Conservation (phyloP, 1,140 invertebrate genomes). For the Plectrocnemia conspersa region DNA sequence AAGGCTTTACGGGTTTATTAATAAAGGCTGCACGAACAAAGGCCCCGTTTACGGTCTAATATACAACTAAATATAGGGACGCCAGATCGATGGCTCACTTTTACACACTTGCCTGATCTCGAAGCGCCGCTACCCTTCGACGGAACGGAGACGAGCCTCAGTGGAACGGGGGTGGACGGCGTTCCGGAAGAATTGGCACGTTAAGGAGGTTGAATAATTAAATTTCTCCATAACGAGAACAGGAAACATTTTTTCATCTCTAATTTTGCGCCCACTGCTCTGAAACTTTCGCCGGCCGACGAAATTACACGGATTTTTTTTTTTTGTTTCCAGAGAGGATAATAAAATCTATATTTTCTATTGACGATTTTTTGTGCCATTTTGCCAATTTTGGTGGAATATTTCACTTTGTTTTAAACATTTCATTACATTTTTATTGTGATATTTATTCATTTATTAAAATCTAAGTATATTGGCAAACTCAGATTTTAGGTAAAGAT, state of each 20-base stretch:
- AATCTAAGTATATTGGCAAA: no score
- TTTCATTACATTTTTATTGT: no score
- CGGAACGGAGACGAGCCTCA: no score
- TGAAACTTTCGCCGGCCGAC: conserved; percentile 7
- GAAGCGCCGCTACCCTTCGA: conserved; percentile 16
- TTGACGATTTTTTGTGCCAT: no score
- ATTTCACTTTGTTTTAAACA: no score
- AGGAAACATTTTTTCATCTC: conserved; percentile 18
- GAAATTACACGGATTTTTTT: conserved; percentile 14
- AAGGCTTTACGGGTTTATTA: conserved; percentile 16
- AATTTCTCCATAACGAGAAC: conserved; percentile 23
- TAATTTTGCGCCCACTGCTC: conserved; percentile 8
- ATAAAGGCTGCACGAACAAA: conserved; percentile 19
- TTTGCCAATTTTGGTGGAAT: no score
- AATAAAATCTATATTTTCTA: no score
- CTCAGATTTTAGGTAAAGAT: no score
- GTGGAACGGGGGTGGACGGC: conserved; percentile 9
- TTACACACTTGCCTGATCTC: conserved; percentile 30
- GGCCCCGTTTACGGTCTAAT: conserved; percentile 19
- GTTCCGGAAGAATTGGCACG: conserved; percentile 22
- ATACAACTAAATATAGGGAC: conserved; percentile 22
- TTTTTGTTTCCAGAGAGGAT: no score
- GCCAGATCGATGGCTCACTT: conserved; percentile 24
- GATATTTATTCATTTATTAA: no score
- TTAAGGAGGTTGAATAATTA: conserved; percentile 23